Evolutionary conservation across 2,797 vertebrate genomes (phyloP).

Genomic region (Leuciscus waleckii): DNA sequence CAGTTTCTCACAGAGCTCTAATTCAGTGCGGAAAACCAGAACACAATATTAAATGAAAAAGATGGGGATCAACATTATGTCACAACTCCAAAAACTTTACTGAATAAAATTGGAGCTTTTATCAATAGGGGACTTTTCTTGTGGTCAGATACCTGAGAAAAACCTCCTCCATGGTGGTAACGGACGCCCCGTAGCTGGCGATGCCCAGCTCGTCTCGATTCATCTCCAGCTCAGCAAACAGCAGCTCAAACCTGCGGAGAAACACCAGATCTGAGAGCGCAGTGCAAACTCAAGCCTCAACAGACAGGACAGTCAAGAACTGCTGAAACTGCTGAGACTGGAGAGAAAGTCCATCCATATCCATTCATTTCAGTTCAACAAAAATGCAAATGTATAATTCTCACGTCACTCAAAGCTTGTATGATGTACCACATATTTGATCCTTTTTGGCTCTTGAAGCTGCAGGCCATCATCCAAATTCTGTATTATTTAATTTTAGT

Average conservation of each 20-base stretch:
- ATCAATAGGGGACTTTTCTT: neutral
- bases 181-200: constrained; percentile 94
- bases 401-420: neutral
- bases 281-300: neutral
- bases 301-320: neutral
- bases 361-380: neutral
- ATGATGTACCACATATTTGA: neutral
- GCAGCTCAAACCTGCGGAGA: constrained; percentile 88
- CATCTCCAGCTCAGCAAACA: constrained; percentile 95
- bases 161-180: constrained; percentile 99
- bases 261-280: neutral
- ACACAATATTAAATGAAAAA: neutral
- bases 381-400: neutral
- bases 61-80: neutral
- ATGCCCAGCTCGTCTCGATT: constrained; percentile 92
- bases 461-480: neutral
- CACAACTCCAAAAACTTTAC: neutral
- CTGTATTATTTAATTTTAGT: neutral
- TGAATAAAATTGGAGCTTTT: neutral
- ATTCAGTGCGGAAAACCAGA: neutral
- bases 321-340: neutral
- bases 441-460: neutral
- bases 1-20: neutral
- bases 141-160: constrained; percentile 86
- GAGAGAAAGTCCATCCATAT: neutral